Evolutionary conservation across 2,888 invertebrate species (phyloP).

Genomic region (Agrochola lota): DNA sequence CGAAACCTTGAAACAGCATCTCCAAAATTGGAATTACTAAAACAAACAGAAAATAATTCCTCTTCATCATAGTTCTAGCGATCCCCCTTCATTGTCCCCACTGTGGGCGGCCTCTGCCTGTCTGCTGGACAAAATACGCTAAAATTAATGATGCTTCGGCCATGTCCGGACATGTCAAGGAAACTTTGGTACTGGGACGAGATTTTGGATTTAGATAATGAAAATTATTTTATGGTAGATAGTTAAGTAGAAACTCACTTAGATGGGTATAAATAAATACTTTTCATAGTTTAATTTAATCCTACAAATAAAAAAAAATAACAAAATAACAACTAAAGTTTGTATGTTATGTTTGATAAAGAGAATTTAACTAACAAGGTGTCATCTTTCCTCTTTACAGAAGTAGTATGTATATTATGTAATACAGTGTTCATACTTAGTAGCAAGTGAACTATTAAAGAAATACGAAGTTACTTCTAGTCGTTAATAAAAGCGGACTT

Average conservation of each 20-base stretch:
- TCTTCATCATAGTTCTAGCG: conserved; percentile 42
- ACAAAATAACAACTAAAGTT: no score
- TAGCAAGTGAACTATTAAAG: conserved; percentile 5
- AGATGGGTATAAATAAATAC: not conserved
- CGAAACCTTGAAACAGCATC: not conserved
- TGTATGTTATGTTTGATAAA: no score
- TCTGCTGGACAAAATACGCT: conserved; percentile 62
- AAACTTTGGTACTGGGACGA: conserved; percentile 10
- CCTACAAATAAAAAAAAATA: no score
- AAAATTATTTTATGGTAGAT: conserved; percentile 10
- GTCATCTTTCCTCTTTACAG: not conserved
- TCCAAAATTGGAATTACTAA: conserved; percentile 12
- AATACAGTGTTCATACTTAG: conserved; percentile 5
- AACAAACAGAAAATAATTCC: conserved; percentile 40
- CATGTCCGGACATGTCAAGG: conserved; percentile 47
- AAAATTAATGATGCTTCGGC: conserved; percentile 69
- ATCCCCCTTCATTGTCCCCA: conserved; percentile 62
- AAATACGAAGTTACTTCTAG: conserved; percentile 14
- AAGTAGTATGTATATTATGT: not conserved
- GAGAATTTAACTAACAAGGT: conserved; percentile 27
- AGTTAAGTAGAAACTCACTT: not conserved
- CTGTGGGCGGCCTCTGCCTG: conserved; percentile 53
- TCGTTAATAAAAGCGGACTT: conserved; percentile 35
- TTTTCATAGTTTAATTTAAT: not conserved
- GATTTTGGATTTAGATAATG: conserved; percentile 38